phyloP scores from a whole-genome alignment of 2,113 vertebrate species.

The Ondatra zibethicus region DNA sequence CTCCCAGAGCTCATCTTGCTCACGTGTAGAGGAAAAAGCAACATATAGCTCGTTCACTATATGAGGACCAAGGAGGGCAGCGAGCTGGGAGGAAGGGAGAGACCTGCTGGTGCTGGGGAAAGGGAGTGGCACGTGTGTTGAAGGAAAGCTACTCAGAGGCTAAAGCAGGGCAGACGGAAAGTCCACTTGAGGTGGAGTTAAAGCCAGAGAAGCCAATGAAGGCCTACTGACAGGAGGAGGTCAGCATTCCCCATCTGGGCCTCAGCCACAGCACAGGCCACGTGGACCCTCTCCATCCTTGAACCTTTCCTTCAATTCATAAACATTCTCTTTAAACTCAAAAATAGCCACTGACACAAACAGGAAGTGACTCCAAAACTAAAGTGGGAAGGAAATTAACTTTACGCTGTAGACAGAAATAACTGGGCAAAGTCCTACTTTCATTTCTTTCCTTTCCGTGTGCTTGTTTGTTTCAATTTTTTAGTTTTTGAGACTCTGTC shows the following conservation, averaged over 20 bases:
- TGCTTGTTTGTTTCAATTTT: background rate
- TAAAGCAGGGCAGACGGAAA: background rate
- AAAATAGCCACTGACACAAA: background rate
- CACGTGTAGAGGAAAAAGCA: background rate
- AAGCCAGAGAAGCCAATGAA: background rate
- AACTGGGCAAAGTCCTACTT: background rate
- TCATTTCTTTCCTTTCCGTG: background rate
- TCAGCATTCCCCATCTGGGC: background rate
- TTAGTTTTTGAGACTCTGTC: background rate
- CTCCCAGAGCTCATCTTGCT: background rate
- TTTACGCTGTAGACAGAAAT: background rate
- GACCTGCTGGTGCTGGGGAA: too few relatives aligned
- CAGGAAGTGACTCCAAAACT: background rate
- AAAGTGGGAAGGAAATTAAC: background rate
- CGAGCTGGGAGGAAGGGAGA: background rate
- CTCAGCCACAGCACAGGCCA: accelerated
- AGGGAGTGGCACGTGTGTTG: too few relatives aligned
- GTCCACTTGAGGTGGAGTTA: accelerated
- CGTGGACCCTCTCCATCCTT: background rate
- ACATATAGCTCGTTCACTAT: background rate
- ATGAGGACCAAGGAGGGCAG: background rate
- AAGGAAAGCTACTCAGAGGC: background rate
- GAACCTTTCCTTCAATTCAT: background rate
- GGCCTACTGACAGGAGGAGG: background rate
- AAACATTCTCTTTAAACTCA: background rate